A percentile compares a stretch with the other conserved stretches of the same genome.
phyloP scores from a whole-genome alignment of 2,888 invertebrate genomes.

The Nymphalis polychloros region DNA sequence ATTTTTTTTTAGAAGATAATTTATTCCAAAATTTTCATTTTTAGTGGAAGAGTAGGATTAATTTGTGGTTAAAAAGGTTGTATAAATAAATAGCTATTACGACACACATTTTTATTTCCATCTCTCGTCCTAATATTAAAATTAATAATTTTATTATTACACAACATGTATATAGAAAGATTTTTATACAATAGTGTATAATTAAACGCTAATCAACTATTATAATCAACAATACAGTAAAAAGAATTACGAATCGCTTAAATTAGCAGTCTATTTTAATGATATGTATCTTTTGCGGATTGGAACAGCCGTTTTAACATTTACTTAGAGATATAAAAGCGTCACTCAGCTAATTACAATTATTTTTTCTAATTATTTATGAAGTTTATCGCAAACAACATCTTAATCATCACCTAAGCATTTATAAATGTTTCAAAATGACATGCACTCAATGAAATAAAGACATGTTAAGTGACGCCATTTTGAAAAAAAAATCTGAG shows the following conservation, averaged over 20 bases:
- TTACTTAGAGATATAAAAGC: constrained; percentile 32
- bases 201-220: constrained; percentile 72
- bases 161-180: constrained; percentile 82
- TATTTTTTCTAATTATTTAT: neutral
- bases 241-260: constrained; percentile 75
- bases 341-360: constrained; percentile 19
- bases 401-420: too few species aligned
- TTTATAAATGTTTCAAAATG: too few species aligned
- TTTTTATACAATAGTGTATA: constrained; percentile 82
- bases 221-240: constrained; percentile 79
- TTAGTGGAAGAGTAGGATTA: neutral
- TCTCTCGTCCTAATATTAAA: constrained; percentile 60
- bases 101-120: constrained; percentile 78
- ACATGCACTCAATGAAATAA: too few species aligned
- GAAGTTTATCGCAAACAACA: too few species aligned
- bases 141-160: constrained; percentile 73
- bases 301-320: constrained; percentile 70
- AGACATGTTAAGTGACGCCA: neutral
- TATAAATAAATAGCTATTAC: constrained; percentile 59
- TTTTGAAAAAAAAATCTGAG: neutral
- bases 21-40: too few species aligned
- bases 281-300: constrained; percentile 81
- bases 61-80: constrained; percentile 9
- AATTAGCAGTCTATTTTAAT: constrained; percentile 80
- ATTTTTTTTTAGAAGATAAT: too few species aligned